Evolutionary conservation across 2,797 vertebrate genomes (phyloP), one percentile per base, ranked within the genome.

Genomic region (Acomys russatus): DNA sequence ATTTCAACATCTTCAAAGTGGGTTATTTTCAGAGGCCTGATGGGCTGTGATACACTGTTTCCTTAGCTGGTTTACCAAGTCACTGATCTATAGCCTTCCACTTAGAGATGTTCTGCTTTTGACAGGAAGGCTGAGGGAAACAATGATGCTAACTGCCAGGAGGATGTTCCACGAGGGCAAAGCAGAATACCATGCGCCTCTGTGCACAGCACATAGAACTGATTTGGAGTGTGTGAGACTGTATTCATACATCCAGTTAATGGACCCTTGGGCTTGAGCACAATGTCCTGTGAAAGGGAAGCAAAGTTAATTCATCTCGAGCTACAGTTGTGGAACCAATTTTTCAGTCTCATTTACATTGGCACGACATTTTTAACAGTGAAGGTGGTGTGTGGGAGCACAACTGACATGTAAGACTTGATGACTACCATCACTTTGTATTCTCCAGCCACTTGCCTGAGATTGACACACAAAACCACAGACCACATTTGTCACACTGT

Each of bases 121-220:
- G 74, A 96, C 88, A 97, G 88, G 95, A 94, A 5, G 94, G 35
- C 90, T 54, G 61, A 96, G 92, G 94, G 90, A 98, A 79, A 94
- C 12, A 85, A 87, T 89, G n/a, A 91, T 88, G 94, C 90, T 80
- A 97, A 97, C 93, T 14, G 7, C 83, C 94, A 96, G 82, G 56
- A 64, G 18, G 68, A 89, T 94, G 94, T 89, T 94, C 14, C 82
- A 77, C 2, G 0, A 49, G 76, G 44, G 38, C 56, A 14, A 63
- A 30, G 0, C 17, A 59, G 85, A 17, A 82, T 3, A 9, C 25
- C 2, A 49, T 54, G 80, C 90, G 70, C 70, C 84, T 78, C 88
- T 96, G 56, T 77, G 10, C 87, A 77, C 92, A 49, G 83, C 9
- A 14, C 56, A 35, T 0, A 76, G 51, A 76, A 78, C 54, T 93